phyloP scores from a whole-genome alignment of 2,888 invertebrate genomes.

The Agriopis aurantiaria region DNA sequence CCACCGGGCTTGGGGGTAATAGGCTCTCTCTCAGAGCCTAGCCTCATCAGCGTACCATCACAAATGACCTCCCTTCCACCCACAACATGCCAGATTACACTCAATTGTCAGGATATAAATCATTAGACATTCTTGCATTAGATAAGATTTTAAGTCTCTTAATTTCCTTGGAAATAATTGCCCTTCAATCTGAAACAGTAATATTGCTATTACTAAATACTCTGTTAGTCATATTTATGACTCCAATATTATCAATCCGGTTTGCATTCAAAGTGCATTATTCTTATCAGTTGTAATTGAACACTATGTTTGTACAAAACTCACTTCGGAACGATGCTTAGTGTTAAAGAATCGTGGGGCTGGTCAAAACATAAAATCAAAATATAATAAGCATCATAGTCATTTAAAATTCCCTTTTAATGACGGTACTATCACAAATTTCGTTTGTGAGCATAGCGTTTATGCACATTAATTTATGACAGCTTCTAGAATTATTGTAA shows the following conservation, averaged over 20 bases:
- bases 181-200: no score
- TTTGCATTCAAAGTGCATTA: conserved; percentile 1
- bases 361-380: no score
- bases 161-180: no score
- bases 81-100: conserved; percentile 28
- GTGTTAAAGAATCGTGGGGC: no score
- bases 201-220: not conserved
- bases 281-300: conserved; percentile 1
- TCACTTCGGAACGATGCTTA: not conserved
- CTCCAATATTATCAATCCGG: not conserved
- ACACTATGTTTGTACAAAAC: not conserved
- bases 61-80: conserved; percentile 23
- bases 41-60: conserved; percentile 7
- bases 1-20: no score
- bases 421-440: no score
- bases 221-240: not conserved
- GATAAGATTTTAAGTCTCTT: no score
- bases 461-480: no score
- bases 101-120: conserved; percentile 34
- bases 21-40: not conserved
- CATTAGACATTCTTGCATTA: conserved; percentile 18
- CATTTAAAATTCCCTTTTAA: no score
- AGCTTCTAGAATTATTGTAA: no score
- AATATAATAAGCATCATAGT: no score
- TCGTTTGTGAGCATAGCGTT: no score